A percentile compares a stretch with the other conserved stretches of the same genome.
These are phyloP conservation scores for Oriolus oriolus DNA, from an alignment of 2,113 vertebrate genomes.

Conservation along the genomic window DNA sequence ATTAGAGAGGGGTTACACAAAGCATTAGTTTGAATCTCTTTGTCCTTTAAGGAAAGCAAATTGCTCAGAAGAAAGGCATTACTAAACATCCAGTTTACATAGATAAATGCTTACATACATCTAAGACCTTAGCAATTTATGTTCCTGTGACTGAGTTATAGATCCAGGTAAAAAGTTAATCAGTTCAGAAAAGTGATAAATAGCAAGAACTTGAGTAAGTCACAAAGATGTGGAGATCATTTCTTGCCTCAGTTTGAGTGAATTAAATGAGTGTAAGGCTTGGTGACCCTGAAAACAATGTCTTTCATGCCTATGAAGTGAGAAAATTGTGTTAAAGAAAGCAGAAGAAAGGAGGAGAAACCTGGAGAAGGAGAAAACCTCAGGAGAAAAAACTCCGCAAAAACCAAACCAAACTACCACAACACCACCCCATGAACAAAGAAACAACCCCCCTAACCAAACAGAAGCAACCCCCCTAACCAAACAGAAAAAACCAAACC, in stretches of 20 bases:
- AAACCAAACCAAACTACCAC: background rate
- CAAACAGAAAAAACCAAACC: background rate
- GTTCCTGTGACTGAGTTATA: background rate
- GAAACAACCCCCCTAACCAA: background rate
- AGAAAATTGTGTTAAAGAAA: background rate
- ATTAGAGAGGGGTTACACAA: background rate
- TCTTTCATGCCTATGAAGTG: background rate
- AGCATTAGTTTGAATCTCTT: background rate
- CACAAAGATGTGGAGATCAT: background rate
- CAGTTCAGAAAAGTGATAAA: background rate
- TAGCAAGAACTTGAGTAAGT: background rate
- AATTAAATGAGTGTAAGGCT: background rate
- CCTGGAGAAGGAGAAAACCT: background rate
- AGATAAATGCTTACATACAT: background rate
- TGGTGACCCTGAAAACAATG: background rate
- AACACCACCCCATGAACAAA: background rate
- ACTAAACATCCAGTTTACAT: background rate
- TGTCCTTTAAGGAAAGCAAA: background rate
- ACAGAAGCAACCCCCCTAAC: rapidly evolving
- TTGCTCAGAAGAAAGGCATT: background rate
- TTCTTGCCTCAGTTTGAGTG: background rate
- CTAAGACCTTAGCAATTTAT: background rate
- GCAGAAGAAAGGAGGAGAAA: background rate
- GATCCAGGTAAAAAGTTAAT: background rate
- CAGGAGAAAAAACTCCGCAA: background rate